phyloP scores from a whole-genome alignment of 2,113 vertebrate genomes.

The Nothobranchius furzeri region DNA sequence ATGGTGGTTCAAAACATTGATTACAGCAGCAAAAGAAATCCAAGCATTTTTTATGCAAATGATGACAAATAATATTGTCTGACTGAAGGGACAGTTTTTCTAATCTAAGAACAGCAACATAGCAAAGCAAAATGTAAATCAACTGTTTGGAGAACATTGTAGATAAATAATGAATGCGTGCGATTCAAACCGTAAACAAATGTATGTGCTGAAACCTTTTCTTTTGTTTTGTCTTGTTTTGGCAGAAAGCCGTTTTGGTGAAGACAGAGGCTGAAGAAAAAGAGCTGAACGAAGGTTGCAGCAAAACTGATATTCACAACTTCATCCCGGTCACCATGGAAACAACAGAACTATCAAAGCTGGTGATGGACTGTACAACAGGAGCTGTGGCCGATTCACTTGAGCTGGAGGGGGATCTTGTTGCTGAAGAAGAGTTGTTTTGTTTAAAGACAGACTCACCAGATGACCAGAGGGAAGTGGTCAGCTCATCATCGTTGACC shows the following conservation, averaged over 20 bases:
- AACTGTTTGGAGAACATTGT: no score
- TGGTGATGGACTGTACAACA: constrained; percentile 64
- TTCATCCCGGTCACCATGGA: constrained; percentile 78
- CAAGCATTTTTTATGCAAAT: no score
- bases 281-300: constrained; percentile 68
- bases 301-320: constrained; percentile 67
- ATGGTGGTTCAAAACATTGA: not conserved
- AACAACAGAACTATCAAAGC: constrained; percentile 74
- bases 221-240: constrained; percentile 6
- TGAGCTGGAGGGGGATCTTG: constrained; percentile 48
- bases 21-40: not conserved
- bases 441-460: constrained; percentile 38
- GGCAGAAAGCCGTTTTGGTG: constrained; percentile 65
- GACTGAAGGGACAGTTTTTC: no score
- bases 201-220: no score
- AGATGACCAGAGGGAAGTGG: constrained; percentile 37
- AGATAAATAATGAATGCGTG: no score
- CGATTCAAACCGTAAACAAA: no score
- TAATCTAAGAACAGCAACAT: no score
- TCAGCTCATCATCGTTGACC: not conserved
- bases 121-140: no score
- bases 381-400: constrained; percentile 63
- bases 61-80: no score
- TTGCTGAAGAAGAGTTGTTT: constrained; percentile 48
- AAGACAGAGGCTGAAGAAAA: constrained; percentile 65